phyloP scores from a whole-genome alignment of 2,888 invertebrate species.

The Microctonus hyperodae region DNA sequence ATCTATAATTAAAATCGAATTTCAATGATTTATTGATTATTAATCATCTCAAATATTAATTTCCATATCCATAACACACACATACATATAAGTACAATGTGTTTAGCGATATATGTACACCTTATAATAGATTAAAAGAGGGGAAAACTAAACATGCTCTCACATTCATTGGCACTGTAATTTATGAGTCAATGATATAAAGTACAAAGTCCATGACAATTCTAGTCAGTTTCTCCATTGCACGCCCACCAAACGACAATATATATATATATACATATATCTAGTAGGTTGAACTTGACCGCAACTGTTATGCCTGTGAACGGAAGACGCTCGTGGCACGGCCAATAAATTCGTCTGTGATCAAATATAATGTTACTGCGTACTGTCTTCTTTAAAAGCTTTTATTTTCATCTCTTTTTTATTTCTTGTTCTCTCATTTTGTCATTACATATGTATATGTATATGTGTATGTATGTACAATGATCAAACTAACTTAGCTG shows the following conservation, averaged over 20 bases:
- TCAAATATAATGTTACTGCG: conserved; percentile 58
- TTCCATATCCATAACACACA: not conserved
- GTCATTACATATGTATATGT: not conserved
- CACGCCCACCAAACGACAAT: conserved; percentile 16
- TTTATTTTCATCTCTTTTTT: not conserved
- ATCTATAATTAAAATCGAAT: not conserved
- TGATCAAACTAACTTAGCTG: conserved; percentile 34
- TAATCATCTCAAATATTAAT: no score
- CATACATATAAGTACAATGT: no score
- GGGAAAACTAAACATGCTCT: not conserved
- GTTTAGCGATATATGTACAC: not conserved
- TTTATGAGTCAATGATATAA: conserved; percentile 19
- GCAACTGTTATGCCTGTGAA: conserved; percentile 59
- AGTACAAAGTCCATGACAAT: conserved; percentile 31
- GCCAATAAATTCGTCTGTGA: conserved; percentile 60
- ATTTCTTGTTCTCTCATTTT: not conserved
- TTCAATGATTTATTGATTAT: no score
- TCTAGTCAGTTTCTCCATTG: conserved; percentile 18
- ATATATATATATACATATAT: no score
- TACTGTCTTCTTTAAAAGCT: conserved; percentile 53
- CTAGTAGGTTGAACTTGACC: conserved; percentile 44
- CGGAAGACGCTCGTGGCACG: conserved; percentile 56
- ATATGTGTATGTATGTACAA: conserved; percentile 12
- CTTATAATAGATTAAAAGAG: not conserved
- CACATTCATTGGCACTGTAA: conserved; percentile 13